Evolutionary conservation across 2,888 invertebrate species (phyloP), one percentile per base, ranked within the genome.

Genomic region (Melinaea menophilus): DNA sequence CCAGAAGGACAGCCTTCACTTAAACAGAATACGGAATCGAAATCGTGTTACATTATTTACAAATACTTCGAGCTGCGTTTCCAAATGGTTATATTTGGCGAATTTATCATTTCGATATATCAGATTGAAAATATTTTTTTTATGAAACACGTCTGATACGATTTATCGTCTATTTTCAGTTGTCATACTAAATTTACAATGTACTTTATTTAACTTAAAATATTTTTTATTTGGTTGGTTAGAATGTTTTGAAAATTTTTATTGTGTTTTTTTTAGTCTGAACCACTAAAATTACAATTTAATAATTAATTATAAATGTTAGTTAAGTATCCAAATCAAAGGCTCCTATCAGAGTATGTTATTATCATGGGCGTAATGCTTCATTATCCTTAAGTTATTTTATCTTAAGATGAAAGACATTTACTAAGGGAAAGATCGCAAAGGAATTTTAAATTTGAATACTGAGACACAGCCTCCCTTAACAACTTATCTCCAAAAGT

Each of bases 341-440:
- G 69, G 74, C 81, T 84, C 84, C 84, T 83, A 84, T 84, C 78
- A 80, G 75, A 73, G 75, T 80, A 82, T 80, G 78, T 80, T 73
- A 75, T 81, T 75, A 73, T 72, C 73, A 73, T 71, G 73, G 75
- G 76, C 69, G 78, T 76, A 72, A 71, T 71, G 71, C 70, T 78
- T 78, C 74, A 77, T 81, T 79, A 77, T 73, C 70, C 77, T 78
- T 82, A 80, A 85, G 81, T 84, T 78, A 72, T 72, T 79, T 78
- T 74, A 72, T 70, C 75, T 75, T 77, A 75, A 79, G 74, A 68
- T 62, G 77, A 72, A 79, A 78, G 72, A 77, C 73, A 81, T 82
- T 79, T 72, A 76, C 59, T 69, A 60, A 65, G 68, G 72, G 73
- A 80, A 72, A 61, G 64, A 55, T 64, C 69, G 65, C 68, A 68